These are phyloP conservation scores for Pseudocheirus occidentalis DNA, from an alignment of 2,797 vertebrate species.

Conservation along the genomic window DNA sequence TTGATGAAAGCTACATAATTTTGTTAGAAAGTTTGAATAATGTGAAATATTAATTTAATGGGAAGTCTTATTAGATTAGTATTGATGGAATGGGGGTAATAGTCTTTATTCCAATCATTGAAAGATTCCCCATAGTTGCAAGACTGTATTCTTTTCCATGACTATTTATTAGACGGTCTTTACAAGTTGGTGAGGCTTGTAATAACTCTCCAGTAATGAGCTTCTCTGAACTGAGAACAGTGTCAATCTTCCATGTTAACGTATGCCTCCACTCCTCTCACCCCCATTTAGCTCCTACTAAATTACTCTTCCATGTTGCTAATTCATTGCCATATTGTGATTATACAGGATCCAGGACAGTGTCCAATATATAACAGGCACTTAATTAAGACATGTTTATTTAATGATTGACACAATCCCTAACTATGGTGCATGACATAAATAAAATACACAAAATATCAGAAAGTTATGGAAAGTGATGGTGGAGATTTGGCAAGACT, in stretches of 20 bases:
- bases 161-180: neutral
- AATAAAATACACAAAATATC: neutral
- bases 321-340: neutral
- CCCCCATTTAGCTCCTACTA: neutral
- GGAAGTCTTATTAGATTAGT: neutral
- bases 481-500: neutral
- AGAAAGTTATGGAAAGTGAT: neutral
- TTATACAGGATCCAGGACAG: neutral
- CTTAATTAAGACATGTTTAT: neutral
- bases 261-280: neutral
- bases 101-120: constrained; percentile 4
- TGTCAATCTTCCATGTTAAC: neutral
- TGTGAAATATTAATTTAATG: constrained; percentile 3
- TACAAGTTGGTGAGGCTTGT: neutral
- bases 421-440: neutral
- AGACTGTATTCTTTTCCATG: neutral
- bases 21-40: constrained; percentile 5
- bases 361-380: neutral
- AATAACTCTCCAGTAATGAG: neutral
- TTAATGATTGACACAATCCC: neutral
- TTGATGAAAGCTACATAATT: neutral
- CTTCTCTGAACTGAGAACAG: neutral
- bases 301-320: neutral
- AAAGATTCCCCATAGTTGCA: neutral
- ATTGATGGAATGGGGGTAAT: neutral